These are phyloP conservation scores for Trissolcus japonicus DNA, from an alignment of 2,888 invertebrate genomes.

Conservation along the genomic window DNA sequence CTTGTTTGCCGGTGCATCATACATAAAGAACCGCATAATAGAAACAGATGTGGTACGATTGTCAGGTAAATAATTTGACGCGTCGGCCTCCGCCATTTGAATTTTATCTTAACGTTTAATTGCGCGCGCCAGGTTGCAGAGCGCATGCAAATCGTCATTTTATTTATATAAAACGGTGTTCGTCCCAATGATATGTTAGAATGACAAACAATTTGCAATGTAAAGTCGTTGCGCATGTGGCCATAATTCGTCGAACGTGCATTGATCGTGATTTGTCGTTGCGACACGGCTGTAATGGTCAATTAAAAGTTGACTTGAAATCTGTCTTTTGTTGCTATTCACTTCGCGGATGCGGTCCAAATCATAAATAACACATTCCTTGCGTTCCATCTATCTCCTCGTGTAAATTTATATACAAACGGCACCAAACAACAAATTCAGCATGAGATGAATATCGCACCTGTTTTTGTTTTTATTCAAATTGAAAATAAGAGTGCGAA, in stretches of 20 bases:
- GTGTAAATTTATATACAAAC: not conserved
- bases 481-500: not conserved
- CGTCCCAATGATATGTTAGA: constrained; percentile 20
- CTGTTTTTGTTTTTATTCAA: not conserved
- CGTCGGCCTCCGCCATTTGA: constrained; percentile 35
- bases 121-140: constrained; percentile 23
- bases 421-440: not conserved
- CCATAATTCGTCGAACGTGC: constrained; percentile 32
- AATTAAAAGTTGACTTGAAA: constrained; percentile 19
- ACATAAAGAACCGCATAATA: constrained; percentile 26
- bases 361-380: constrained; percentile 11
- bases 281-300: constrained; percentile 18
- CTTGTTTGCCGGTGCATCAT: not conserved
- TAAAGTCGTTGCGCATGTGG: constrained; percentile 25
- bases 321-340: constrained; percentile 27
- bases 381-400: not conserved
- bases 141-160: constrained; percentile 44
- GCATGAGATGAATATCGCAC: too few species aligned
- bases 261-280: constrained; percentile 22
- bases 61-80: constrained; percentile 40
- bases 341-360: constrained; percentile 5
- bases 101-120: constrained; percentile 49
- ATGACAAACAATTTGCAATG: constrained; percentile 50
- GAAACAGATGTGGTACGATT: constrained; percentile 33
- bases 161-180: constrained; percentile 38